phyloP scores from a whole-genome alignment of 2,113 vertebrate genomes.

The Neomonachus schauinslandi region DNA sequence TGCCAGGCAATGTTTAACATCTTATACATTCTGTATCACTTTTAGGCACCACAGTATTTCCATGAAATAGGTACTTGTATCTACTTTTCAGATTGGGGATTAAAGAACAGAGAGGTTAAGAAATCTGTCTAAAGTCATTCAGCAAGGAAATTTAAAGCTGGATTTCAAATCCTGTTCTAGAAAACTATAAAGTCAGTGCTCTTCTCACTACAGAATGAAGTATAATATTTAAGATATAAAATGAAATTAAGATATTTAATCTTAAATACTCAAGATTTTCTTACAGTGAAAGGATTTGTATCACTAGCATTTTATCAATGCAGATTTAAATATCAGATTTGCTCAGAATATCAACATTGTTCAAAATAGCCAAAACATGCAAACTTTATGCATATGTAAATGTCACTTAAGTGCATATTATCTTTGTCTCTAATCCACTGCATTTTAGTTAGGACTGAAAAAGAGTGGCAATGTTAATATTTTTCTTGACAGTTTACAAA shows the following conservation, averaged over 20 bases:
- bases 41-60: not conserved
- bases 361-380: not conserved
- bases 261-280: not conserved
- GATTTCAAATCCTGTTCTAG: not conserved
- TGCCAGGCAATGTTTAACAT: not conserved
- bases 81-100: not conserved
- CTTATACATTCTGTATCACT: not conserved
- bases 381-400: not conserved
- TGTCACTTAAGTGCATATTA: not conserved
- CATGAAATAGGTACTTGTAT: not conserved
- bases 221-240: not conserved
- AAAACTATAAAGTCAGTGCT: not conserved
- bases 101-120: not conserved
- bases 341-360: not conserved
- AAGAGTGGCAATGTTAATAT: fast-evolving
- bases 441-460: not conserved
- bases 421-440: not conserved
- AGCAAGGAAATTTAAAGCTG: not conserved
- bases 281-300: not conserved
- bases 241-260: not conserved
- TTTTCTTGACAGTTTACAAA: not conserved
- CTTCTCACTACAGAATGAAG: not conserved
- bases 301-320: not conserved
- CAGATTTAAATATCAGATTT: not conserved
- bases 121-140: not conserved